Conservation (phyloP, 2,888 invertebrate species). For the Sussaba pulchella region DNA sequence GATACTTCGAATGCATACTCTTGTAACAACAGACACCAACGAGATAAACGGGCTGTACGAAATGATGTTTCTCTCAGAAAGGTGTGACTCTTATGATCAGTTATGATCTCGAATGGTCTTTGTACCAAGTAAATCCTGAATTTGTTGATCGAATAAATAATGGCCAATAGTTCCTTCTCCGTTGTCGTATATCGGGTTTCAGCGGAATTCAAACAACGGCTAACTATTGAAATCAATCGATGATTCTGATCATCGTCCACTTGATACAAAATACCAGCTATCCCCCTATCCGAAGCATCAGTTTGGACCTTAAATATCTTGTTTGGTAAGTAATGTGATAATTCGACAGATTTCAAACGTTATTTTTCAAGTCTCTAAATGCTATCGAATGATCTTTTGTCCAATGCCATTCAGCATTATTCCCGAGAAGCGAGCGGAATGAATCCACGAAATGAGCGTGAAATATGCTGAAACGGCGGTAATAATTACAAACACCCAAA, state of each 20-base stretch:
- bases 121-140: constrained; percentile 68
- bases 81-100: constrained; percentile 59
- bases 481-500: constrained; percentile 61
- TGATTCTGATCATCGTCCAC: constrained; percentile 24
- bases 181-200: constrained; percentile 33
- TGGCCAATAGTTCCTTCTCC: constrained; percentile 46
- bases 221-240: constrained; percentile 67
- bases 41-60: constrained; percentile 6
- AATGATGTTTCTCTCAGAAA: constrained; percentile 64
- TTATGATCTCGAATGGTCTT: constrained; percentile 68
- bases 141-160: constrained; percentile 62
- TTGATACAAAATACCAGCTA: constrained; percentile 68
- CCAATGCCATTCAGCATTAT: constrained; percentile 59
- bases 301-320: constrained; percentile 64
- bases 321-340: constrained; percentile 51
- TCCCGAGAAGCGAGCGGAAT: constrained; percentile 52
- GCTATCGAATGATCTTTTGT: constrained; percentile 37
- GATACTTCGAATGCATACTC: constrained; percentile 2
- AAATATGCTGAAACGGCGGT: constrained; percentile 31
- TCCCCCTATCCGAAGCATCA: constrained; percentile 58
- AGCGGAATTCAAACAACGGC: constrained; percentile 60
- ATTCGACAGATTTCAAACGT: constrained; percentile 49
- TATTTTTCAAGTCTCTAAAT: constrained; percentile 58
- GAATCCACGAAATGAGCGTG: constrained; percentile 54
- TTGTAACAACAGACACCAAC: constrained; percentile 25